Conservation (phyloP, 2,113 vertebrate species). For the Colistium nudipinnis region DNA sequence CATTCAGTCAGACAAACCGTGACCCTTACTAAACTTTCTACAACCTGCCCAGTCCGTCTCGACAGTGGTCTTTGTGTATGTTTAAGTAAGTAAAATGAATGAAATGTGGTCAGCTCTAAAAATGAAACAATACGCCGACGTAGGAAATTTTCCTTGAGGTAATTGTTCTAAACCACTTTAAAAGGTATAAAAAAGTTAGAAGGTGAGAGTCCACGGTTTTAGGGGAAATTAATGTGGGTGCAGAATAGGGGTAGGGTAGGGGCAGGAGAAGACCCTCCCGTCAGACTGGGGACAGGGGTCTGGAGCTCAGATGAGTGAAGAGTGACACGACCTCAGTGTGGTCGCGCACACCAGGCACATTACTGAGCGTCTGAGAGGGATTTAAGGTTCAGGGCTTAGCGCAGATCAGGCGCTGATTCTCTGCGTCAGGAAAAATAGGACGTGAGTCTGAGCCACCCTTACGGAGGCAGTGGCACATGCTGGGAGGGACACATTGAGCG, state of each 20-base stretch:
- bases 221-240: conserved; percentile 38
- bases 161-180: neutral
- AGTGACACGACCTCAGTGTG: conserved; percentile 57
- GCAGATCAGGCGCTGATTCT: conserved; percentile 67
- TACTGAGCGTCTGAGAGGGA: conserved; percentile 72
- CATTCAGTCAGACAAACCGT: neutral
- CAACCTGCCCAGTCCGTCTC: neutral
- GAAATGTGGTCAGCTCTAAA: neutral
- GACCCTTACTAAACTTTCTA: neutral
- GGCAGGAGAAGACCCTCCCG: conserved; percentile 47
- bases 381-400: conserved; percentile 69
- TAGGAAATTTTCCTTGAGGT: neutral
- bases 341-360: conserved; percentile 61
- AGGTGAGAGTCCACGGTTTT: conserved; percentile 6
- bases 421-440: conserved; percentile 43
- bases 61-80: neutral
- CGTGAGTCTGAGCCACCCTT: conserved; percentile 30
- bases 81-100: no score
- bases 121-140: neutral
- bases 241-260: neutral
- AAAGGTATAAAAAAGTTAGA: neutral
- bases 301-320: conserved; percentile 53
- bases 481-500: neutral
- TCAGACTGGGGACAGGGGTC: conserved; percentile 43
- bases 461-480: conserved; percentile 1